Evolutionary conservation across 1,140 invertebrate genomes (phyloP).

Genomic region (Acromyrmex heyeri): DNA sequence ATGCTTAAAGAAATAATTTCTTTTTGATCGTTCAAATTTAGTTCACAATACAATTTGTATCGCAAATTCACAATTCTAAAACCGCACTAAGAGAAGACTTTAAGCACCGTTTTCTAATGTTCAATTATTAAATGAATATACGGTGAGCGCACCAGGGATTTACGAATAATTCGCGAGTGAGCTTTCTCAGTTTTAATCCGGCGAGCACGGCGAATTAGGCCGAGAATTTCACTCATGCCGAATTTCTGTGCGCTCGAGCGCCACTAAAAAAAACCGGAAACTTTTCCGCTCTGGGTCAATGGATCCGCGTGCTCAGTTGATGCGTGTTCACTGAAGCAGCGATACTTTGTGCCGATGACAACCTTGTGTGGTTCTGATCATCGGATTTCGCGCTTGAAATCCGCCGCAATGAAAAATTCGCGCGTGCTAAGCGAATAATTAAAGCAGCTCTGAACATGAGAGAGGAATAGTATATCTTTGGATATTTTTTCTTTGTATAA

Average conservation of each 20-base stretch:
- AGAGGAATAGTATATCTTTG: not conserved
- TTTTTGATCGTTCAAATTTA: not conserved
- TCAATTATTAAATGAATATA: conserved; percentile 50
- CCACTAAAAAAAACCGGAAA: conserved; percentile 45
- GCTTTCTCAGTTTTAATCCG: conserved; percentile 12
- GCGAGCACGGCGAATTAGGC: conserved; percentile 30
- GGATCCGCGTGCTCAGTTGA: conserved; percentile 33
- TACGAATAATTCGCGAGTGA: conserved; percentile 45
- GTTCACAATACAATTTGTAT: not conserved
- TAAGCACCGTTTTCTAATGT: conserved; percentile 8
- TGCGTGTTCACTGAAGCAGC: conserved; percentile 32
- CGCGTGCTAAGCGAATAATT: conserved; percentile 36
- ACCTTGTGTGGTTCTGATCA: conserved; percentile 32
- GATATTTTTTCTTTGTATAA: not conserved
- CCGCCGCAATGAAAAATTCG: conserved; percentile 25
- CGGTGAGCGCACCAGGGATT: not conserved
- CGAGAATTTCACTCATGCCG: conserved; percentile 4
- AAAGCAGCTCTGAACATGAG: conserved; percentile 7
- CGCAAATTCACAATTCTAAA: not conserved
- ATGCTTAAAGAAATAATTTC: not conserved
- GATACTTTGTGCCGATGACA: conserved; percentile 58
- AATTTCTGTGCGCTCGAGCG: conserved; percentile 26
- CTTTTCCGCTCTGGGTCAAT: conserved; percentile 47
- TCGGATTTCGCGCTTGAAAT: conserved; percentile 45
- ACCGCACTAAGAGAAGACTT: not conserved